Evolutionary conservation across 2,113 vertebrate genomes (phyloP), one percentile per base, ranked within the genome.

Genomic region (Falco punctatus): DNA sequence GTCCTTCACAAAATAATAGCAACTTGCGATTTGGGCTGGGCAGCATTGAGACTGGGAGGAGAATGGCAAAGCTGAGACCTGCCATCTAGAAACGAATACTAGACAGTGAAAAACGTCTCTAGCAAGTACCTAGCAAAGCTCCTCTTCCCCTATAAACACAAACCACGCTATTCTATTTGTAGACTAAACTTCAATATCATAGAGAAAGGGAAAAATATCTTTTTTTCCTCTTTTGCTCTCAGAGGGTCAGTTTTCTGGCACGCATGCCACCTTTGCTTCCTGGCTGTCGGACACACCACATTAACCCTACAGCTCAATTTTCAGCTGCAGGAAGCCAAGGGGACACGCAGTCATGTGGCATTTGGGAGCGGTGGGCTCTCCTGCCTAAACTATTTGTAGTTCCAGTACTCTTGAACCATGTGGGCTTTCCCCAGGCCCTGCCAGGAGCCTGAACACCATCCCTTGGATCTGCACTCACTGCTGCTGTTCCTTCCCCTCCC

Each of bases 131-230:
- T 46, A 74, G 52, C n/a, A 71, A 84, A 91, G 38, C 11, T 85
- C 20, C 23, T 81, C n/a, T 79, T 81, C 62, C 27, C 27, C 19
- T 18, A 21, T 21, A 75, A 75, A 80, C 19, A 52, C 15, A 30
- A 58, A 89, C 19, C 2, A 38, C 58, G 74, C 78, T 30, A 22
- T 81, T 84, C 35, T 46, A 44, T 84, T 85, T 58, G 35, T 59
- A 61, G 19, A 42, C 6, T 28, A 58, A 42, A 16, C 48, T 72
- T 81, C 21, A 78, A 27, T 71, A 48, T 10, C 42, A 42, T 0
- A 12, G 7, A 40, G 20, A 84, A 4, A 24, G 23, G 3, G 61
- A 62, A 73, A 42, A 44, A 15, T 3, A 3, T 2, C 0, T 13
- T 5, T 59, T 79, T 61, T 48, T 16, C 33, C 15, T 71, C 52